These are phyloP conservation scores for Sthenelais limicola DNA, from an alignment of 2,888 invertebrate genomes.

Conservation along the genomic window DNA sequence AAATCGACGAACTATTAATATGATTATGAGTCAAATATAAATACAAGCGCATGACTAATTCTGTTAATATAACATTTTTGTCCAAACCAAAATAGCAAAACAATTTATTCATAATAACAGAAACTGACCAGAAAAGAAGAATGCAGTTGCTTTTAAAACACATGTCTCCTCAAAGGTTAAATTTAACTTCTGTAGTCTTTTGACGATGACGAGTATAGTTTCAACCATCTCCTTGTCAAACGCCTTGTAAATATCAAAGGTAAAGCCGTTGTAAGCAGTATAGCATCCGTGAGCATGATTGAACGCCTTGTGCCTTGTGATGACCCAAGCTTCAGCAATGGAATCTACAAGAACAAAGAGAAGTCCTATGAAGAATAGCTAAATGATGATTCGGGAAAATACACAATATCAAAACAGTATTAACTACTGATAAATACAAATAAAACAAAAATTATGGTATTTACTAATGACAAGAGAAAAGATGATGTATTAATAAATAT, in stretches of 20 bases:
- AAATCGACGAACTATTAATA: too few species aligned
- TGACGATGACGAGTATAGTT: conserved; percentile 7
- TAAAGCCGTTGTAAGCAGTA: conserved; percentile 34
- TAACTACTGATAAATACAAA: too few species aligned
- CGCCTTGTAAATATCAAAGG: conserved; percentile 36
- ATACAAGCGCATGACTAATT: too few species aligned
- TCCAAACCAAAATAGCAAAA: too few species aligned
- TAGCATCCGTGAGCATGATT: conserved; percentile 5
- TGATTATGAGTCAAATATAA: too few species aligned
- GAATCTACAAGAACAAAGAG: conserved; percentile 29
- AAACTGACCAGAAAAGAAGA: conserved; percentile 35
- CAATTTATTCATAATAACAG: too few species aligned
- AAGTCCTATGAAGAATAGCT: not conserved
- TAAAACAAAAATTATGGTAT: too few species aligned
- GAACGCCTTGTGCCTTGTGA: conserved; percentile 33
- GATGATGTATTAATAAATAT: too few species aligned
- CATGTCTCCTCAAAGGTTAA: conserved; percentile 33
- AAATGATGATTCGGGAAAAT: too few species aligned
- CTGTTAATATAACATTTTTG: too few species aligned
- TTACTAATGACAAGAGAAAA: too few species aligned
- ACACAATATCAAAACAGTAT: too few species aligned
- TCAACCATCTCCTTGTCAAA: conserved; percentile 11
- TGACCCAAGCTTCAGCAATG: conserved; percentile 37
- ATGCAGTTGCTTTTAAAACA: conserved; percentile 13
- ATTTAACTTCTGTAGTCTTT: conserved; percentile 1